Percentiles rank a stretch among this genome's conserved stretches.
phyloP scores from a whole-genome alignment of 1,140 invertebrate species.

The Rhopalosiphum maidis region DNA sequence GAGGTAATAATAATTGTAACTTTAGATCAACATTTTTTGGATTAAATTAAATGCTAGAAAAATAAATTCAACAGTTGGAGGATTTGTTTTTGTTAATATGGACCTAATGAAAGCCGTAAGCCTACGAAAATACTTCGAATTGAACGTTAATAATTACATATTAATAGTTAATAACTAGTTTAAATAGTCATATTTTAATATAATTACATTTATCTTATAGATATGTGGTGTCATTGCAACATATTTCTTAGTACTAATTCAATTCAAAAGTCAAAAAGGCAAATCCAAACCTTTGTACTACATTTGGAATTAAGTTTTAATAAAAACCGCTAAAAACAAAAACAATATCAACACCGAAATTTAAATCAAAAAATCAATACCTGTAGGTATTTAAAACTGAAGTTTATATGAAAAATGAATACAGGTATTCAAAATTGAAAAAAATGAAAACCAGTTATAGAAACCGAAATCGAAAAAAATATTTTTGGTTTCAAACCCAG shows the following conservation, averaged over 20 bases:
- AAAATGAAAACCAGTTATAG: too few species aligned
- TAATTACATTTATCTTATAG: not conserved
- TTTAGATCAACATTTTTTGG: not conserved
- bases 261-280: constrained; percentile 39
- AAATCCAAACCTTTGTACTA: constrained; percentile 21
- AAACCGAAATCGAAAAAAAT: too few species aligned
- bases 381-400: too few species aligned
- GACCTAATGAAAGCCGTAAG: not conserved
- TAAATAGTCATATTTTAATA: not conserved
- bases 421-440: too few species aligned
- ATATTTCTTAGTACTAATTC: constrained; percentile 31
- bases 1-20: not conserved
- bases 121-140: not conserved
- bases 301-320: not conserved
- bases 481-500: too few species aligned
- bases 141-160: not conserved
- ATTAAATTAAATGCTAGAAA: not conserved
- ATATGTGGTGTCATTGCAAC: not conserved
- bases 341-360: too few species aligned
- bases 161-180: too few species aligned
- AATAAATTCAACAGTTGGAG: not conserved
- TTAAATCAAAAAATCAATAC: too few species aligned
- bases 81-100: not conserved
- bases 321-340: too few species aligned
- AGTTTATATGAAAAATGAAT: too few species aligned